Base-by-base conservation (phyloP, 2,113 vertebrate species). In the Psophia crepitans region DNA sequence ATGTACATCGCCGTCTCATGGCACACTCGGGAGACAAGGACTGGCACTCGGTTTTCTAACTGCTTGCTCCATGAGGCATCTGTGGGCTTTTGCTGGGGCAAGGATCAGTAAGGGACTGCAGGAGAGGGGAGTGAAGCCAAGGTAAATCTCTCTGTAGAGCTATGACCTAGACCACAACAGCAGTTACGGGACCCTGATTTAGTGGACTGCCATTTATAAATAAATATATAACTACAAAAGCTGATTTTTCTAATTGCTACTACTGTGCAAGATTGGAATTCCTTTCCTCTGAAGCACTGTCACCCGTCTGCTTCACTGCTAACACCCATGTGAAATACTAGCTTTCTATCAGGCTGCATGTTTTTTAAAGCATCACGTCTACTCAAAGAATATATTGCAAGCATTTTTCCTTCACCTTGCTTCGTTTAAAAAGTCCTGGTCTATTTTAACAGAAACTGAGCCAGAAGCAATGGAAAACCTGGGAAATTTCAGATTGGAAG, bases 41-140 rank as follows among this genome's bases (percentile, higher is more conserved):
- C 56, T 56, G 21, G 51, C 57, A 2, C 44, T 15, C 13, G 23
- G 41, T 60, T 69, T 41, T 33, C 70, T 16, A 11, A 49, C 35
- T 4, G 22, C 30, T 17, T 3, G 2, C 13, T 8, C 17, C 4
- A 9, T 16, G 7, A 7, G 39, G 60, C 1, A 1, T 11, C 61
- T 39, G 0, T 2, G 17, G 3, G 3, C 39, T 24, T 53, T 5
- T 48, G 79, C 3, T 14, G 53, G 53, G 60, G 32, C 49, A 24
- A 30, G 15, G 49, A 51, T 24, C 90, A 44, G 48, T 3, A 32
- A 46, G 51, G 1, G 53, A 35, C 51, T n/a, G 44, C 60, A 48
- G 53, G 46, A 30, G 16, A 79, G 64, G 63, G 41, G 35, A 17
- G 11, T 3, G 43, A 61, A 46, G 68, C 75, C 32, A 33, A 33